Conservation (phyloP, 2,113 vertebrate genomes). For the Chunga burmeisteri region DNA sequence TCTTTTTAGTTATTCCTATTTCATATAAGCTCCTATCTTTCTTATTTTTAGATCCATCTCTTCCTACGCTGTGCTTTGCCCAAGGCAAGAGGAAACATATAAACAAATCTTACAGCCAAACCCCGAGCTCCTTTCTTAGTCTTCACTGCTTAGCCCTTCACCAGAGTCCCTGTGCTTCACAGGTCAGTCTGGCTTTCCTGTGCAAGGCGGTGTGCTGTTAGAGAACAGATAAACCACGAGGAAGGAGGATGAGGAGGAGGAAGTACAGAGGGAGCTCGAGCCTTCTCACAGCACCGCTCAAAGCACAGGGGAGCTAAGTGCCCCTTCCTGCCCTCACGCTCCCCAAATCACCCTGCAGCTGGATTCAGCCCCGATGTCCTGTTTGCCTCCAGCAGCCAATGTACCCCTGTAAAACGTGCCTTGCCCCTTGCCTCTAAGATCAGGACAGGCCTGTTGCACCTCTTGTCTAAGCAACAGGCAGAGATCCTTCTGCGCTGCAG, state of each 20-base stretch:
- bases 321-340: not conserved
- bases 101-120: not conserved
- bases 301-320: not conserved
- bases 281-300: not conserved
- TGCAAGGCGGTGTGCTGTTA: not conserved
- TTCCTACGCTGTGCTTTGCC: not conserved
- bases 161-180: not conserved
- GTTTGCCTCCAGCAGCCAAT: not conserved
- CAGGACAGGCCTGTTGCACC: not conserved
- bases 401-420: not conserved
- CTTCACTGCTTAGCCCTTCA: not conserved
- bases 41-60: conserved; percentile 31
- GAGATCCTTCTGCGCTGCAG: not conserved
- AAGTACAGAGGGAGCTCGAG: not conserved
- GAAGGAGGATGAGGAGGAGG: not conserved
- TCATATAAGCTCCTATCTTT: not conserved
- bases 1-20: not conserved
- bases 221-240: not conserved
- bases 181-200: not conserved
- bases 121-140: not conserved
- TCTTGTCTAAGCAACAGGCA: not conserved
- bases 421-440: not conserved
- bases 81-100: not conserved
- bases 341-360: not conserved
- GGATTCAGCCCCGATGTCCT: not conserved